A percentile compares a stretch with the other conserved stretches of the same genome.
Conservation (phyloP, 2,888 invertebrate genomes). For the Ceratothoa steindachneri region DNA sequence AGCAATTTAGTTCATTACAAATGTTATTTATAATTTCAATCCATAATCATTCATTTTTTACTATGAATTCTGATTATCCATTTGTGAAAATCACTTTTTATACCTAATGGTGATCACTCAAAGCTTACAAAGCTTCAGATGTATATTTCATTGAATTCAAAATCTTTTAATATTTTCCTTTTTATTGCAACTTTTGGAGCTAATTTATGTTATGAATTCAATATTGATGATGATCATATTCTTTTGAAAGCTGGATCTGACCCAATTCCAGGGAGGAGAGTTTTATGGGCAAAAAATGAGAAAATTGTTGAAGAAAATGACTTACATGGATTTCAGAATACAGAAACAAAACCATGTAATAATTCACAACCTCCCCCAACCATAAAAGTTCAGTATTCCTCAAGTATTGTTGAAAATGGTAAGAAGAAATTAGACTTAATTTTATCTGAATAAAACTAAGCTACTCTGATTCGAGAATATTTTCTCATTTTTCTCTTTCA, state of each 20-base stretch:
- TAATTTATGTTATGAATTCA: not conserved
- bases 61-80: too few species aligned
- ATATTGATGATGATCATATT: not conserved
- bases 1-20: too few species aligned
- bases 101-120: too few species aligned
- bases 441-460: too few species aligned
- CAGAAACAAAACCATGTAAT: not conserved
- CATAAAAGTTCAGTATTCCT: slow-evolving; percentile 50
- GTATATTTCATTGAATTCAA: not conserved
- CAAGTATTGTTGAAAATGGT: slow-evolving; percentile 52
- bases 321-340: not conserved
- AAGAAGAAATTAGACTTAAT: too few species aligned
- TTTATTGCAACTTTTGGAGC: too few species aligned
- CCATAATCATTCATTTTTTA: too few species aligned
- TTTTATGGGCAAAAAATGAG: not conserved
- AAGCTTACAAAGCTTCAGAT: too few species aligned
- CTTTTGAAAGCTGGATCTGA: not conserved
- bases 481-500: too few species aligned
- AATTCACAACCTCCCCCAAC: not conserved
- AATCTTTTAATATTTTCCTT: not conserved
- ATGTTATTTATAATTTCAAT: too few species aligned
- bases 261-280: slow-evolving; percentile 1
- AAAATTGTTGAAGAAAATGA: not conserved
- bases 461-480: too few species aligned
- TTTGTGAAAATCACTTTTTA: too few species aligned